Evolutionary conservation across 1,140 invertebrate genomes (phyloP).

Genomic region (Drosophila murphyi): DNA sequence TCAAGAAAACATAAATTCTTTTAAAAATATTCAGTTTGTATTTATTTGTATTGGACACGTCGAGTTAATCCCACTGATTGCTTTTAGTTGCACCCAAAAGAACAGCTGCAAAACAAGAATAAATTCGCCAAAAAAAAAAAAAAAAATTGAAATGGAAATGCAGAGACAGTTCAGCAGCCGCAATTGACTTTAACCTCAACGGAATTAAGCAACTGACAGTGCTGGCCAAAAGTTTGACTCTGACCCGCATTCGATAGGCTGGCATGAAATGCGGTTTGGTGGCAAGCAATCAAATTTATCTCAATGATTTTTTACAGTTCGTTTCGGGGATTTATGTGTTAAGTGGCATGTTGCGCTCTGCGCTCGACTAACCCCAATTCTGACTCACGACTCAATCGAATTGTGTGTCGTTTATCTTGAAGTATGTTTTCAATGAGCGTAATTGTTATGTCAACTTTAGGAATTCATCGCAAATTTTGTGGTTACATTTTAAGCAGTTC

Average conservation of each 20-base stretch:
- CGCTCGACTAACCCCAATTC: no score
- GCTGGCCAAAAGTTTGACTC: slow-evolving; percentile 44
- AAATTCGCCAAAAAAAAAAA: slow-evolving; percentile 9
- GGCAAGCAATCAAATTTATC: slow-evolving; percentile 8
- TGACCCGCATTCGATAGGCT: slow-evolving; percentile 36
- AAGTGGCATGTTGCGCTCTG: no score
- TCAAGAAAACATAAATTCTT: no score
- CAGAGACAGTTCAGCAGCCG: slow-evolving; percentile 20
- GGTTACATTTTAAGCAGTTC: no score
- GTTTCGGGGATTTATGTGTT: slow-evolving; percentile 27
- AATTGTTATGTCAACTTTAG: no score
- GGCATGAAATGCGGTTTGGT: not conserved
- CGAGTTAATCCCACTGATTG: slow-evolving; percentile 28
- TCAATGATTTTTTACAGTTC: slow-evolving; percentile 9
- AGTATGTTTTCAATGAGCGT: no score
- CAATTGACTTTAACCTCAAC: slow-evolving; percentile 27
- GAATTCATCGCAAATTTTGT: no score
- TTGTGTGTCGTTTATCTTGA: no score
- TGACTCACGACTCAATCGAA: no score
- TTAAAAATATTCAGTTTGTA: no score
- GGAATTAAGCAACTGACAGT: slow-evolving; percentile 48
- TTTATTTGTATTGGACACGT: not conserved
- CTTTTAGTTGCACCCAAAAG: slow-evolving; percentile 12
- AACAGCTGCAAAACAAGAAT: slow-evolving; percentile 7
- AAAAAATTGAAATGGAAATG: not conserved